Evolutionary conservation across 2,888 invertebrate species (phyloP).

Genomic region (Panzeria rudis): DNA sequence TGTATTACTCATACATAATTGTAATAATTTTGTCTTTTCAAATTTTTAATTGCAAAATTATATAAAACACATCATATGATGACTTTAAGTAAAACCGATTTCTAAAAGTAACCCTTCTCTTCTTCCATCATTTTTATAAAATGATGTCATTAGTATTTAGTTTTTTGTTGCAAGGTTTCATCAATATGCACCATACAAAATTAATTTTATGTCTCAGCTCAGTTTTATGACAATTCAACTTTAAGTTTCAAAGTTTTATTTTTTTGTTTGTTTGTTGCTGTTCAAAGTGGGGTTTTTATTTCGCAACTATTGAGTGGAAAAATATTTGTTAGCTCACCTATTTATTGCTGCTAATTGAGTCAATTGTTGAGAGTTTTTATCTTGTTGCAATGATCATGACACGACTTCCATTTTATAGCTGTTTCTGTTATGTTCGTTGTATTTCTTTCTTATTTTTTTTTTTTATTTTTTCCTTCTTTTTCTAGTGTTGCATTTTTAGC

Average conservation of each 20-base stretch:
- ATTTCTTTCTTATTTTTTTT: conserved; percentile 1
- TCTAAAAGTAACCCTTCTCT: conserved; percentile 2
- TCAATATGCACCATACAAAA: conserved; percentile 32
- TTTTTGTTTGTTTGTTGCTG: conserved; percentile 15
- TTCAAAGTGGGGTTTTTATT: conserved; percentile 22
- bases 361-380: conserved; percentile 67
- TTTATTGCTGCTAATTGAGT: conserved; percentile 73
- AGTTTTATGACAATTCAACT: conserved; percentile 52
- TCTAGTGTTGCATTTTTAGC: conserved; percentile 39
- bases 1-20: background rate
- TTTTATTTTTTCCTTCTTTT: background rate
- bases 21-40: conserved; percentile 4
- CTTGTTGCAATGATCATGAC: conserved; percentile 69
- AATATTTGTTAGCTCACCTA: conserved; percentile 72
- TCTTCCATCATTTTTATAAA: background rate
- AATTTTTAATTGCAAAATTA: conserved; percentile 46
- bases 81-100: conserved; percentile 24
- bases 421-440: conserved; percentile 10
- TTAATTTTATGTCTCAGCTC: conserved; percentile 33
- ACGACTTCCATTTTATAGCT: conserved; percentile 62
- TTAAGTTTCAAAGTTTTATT: conserved; percentile 34
- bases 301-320: conserved; percentile 67
- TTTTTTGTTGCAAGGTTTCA: conserved; percentile 40
- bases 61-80: conserved; percentile 41
- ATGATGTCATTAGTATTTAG: conserved; percentile 29